A percentile compares a stretch with the other conserved stretches of the same genome.
These are phyloP conservation scores for Heliconius melpomene DNA, from an alignment of 1,140 invertebrate species.

Conservation along the genomic window DNA sequence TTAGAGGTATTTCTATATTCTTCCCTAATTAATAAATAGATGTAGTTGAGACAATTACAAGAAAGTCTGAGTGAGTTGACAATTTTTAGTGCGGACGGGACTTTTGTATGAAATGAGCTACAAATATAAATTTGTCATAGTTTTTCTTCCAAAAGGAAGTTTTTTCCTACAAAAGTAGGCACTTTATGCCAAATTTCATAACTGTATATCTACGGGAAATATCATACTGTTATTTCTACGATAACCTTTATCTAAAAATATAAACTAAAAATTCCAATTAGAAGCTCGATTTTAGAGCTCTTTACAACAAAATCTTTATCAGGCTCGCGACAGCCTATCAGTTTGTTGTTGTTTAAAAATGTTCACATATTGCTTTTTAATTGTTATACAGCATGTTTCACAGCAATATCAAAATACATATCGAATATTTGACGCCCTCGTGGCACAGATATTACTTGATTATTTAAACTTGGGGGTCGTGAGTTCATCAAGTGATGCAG, in stretches of 20 bases:
- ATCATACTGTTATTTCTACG: background rate
- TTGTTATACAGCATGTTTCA: background rate
- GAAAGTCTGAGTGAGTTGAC: too few relatives aligned
- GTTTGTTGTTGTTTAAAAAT: background rate
- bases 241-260: background rate
- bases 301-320: background rate
- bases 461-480: background rate
- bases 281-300: background rate
- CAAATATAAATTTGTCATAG: background rate
- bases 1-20: slow-evolving; percentile 19
- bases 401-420: background rate
- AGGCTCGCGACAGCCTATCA: background rate
- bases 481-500: background rate
- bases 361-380: background rate
- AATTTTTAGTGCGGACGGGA: too few relatives aligned
- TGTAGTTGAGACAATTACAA: background rate
- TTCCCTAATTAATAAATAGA: background rate
- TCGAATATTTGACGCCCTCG: background rate
- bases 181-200: too few relatives aligned
- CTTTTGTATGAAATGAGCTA: too few relatives aligned
- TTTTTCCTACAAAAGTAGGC: too few relatives aligned
- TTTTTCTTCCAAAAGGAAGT: background rate
- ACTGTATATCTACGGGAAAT: background rate
- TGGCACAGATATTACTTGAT: background rate
- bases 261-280: background rate